A percentile compares a stretch with the other conserved stretches of the same genome.
These are phyloP conservation scores for Myripristis jacobus DNA, from an alignment of 2,797 vertebrate species.

Conservation along the genomic window DNA sequence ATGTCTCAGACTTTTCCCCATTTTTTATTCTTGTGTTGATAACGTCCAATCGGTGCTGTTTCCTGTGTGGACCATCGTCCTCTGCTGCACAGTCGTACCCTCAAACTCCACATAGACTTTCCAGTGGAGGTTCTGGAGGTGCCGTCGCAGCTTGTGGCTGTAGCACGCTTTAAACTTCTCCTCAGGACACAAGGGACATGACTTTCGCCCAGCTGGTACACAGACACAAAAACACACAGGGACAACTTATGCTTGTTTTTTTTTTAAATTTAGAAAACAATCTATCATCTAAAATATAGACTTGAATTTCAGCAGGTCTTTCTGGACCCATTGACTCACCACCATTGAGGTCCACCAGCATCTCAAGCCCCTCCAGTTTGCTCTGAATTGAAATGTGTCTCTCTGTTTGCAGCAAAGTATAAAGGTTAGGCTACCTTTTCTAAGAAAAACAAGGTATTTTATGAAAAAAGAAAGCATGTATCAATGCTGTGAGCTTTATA, in stretches of 20 bases:
- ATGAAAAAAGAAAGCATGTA: not conserved
- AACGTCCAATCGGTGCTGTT: too few species aligned
- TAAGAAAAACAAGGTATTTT: not conserved
- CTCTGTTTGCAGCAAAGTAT: constrained; percentile 79
- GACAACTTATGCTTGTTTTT: not conserved
- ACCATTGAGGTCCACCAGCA: constrained; percentile 87
- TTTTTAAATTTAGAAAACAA: constrained; percentile 6
- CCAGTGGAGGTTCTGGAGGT: constrained; percentile 98
- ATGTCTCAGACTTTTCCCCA: too few species aligned
- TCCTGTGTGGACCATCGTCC: too few species aligned
- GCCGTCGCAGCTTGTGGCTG: constrained; percentile 91
- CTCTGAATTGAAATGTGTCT: constrained; percentile 94
- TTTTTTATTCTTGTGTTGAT: too few species aligned
- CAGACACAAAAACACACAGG: constrained; percentile 3
- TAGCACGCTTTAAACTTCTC: constrained; percentile 94
- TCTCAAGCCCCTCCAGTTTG: constrained; percentile 90
- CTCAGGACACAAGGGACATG: constrained; percentile 93
- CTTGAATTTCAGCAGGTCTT: not conserved
- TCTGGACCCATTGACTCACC: constrained; percentile 68
- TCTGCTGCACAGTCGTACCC: constrained; percentile 78
- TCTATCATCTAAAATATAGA: not conserved
- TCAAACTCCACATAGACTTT: constrained; percentile 97
- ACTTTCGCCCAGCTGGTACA: constrained; percentile 86
- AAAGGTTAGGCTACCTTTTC: not conserved
- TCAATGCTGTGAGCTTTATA: not conserved